Evolutionary conservation across 2,797 vertebrate species (phyloP).

Genomic region (Betta splendens): DNA sequence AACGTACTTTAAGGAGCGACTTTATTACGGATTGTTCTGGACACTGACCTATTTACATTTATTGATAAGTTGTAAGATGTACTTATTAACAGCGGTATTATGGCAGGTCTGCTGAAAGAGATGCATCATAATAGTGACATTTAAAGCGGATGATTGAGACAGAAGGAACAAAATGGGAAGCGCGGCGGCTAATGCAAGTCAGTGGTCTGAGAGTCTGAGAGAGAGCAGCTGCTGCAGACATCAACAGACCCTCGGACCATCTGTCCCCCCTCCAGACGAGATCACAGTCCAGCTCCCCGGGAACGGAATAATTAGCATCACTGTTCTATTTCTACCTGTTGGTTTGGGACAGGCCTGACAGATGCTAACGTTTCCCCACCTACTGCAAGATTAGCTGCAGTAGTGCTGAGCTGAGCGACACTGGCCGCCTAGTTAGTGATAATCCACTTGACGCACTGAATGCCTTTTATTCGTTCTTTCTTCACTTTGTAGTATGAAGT

Average conservation of each 20-base stretch:
- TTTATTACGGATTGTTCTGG: constrained; percentile 34
- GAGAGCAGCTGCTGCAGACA: constrained; percentile 60
- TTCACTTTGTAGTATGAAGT: constrained; percentile 16
- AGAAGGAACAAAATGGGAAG: constrained; percentile 4
- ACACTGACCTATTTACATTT: too few relatives aligned
- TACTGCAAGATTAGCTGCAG: constrained; percentile 50
- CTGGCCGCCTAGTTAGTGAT: constrained; percentile 25
- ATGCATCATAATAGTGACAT: background rate
- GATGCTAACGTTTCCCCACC: constrained; percentile 51
- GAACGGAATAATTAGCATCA: constrained; percentile 65
- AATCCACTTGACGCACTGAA: constrained; percentile 43
- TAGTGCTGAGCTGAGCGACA: constrained; percentile 25
- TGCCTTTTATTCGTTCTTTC: constrained; percentile 8
- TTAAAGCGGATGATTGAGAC: constrained; percentile 12
- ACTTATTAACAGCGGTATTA: too few relatives aligned
- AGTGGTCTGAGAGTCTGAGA: constrained; percentile 43
- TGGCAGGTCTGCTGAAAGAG: background rate
- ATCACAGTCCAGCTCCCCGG: constrained; percentile 46
- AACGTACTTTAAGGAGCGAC: constrained; percentile 37
- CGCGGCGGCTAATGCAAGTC: constrained; percentile 26
- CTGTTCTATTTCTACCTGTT: constrained; percentile 45
- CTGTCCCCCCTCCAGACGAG: constrained; percentile 53
- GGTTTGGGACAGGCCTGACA: constrained; percentile 53
- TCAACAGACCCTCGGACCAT: constrained; percentile 54
- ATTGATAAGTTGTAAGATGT: too few relatives aligned